Percentiles rank a stretch among this genome's conserved stretches.
These are phyloP conservation scores for Cydia pomonella DNA, from an alignment of 1,140 invertebrate genomes.

Conservation along the genomic window DNA sequence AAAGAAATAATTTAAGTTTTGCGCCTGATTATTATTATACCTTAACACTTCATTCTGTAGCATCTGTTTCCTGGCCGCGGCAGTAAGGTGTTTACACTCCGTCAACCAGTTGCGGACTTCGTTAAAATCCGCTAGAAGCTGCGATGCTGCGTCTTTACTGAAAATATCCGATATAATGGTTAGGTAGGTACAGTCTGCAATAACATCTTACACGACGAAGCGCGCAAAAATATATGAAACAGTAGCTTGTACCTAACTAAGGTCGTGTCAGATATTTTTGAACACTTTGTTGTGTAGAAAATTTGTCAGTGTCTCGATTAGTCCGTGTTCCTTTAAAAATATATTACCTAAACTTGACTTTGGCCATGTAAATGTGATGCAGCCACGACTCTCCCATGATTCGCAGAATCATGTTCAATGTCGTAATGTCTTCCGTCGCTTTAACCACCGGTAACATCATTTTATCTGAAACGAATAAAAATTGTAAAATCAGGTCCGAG, in stretches of 20 bases:
- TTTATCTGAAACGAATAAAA: constrained; percentile 81
- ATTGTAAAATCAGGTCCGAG: too few relatives aligned
- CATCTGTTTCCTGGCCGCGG: constrained; percentile 84
- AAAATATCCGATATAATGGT: constrained; percentile 35
- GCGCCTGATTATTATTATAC: constrained; percentile 40
- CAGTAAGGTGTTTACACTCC: constrained; percentile 81
- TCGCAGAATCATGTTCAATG: constrained; percentile 88
- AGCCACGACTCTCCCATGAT: constrained; percentile 92
- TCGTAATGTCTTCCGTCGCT: constrained; percentile 86
- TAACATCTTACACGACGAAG: too few relatives aligned
- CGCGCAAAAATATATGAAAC: too few relatives aligned
- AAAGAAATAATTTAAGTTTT: too few relatives aligned
- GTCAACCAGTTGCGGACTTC: constrained; percentile 87
- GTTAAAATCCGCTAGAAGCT: constrained; percentile 88
- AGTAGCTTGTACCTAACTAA: too few relatives aligned
- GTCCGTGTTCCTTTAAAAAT: too few relatives aligned
- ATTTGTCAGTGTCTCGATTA: too few relatives aligned
- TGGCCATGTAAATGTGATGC: constrained; percentile 90
- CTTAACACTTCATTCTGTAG: constrained; percentile 88
- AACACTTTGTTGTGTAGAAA: too few relatives aligned
- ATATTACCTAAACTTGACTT: constrained; percentile 87
- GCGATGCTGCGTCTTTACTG: constrained; percentile 85
- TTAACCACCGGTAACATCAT: constrained; percentile 87
- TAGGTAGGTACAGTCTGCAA: too few relatives aligned
- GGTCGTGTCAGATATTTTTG: too few relatives aligned